Percentiles rank a stretch among this genome's conserved stretches.
Conservation (phyloP, 2,888 invertebrate species). For the Teinopalpus imperialis region DNA sequence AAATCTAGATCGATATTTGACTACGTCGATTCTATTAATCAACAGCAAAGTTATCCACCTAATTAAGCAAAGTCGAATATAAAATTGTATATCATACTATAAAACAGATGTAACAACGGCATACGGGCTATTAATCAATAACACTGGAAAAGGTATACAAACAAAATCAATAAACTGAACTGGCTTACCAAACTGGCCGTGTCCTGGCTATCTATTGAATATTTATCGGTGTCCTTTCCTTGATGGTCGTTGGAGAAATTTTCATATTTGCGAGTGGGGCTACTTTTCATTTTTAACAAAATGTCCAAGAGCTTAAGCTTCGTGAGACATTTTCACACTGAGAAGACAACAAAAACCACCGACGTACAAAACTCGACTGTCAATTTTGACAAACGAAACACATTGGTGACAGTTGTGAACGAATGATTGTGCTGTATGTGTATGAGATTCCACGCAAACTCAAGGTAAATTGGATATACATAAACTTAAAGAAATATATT, state of each 20-base stretch:
- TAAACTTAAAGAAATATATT: no score
- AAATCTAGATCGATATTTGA: conserved; percentile 47
- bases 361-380: conserved; percentile 55
- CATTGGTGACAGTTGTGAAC: conserved; percentile 21
- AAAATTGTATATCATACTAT: conserved; percentile 2
- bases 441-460: no score
- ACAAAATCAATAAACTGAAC: conserved; percentile 74
- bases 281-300: conserved; percentile 78
- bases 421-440: conserved; percentile 1
- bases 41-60: background rate
- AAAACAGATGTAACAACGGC: conserved; percentile 35
- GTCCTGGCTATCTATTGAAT: conserved; percentile 77
- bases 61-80: background rate
- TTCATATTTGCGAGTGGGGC: conserved; percentile 77
- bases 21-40: conserved; percentile 6
- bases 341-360: conserved; percentile 56
- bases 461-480: no score
- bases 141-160: conserved; percentile 59
- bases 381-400: conserved; percentile 29
- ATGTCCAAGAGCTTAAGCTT: conserved; percentile 59
- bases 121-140: conserved; percentile 61
- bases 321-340: conserved; percentile 66
- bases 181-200: conserved; percentile 77
- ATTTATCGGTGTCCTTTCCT: conserved; percentile 74
- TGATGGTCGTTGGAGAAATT: conserved; percentile 71